Percentiles rank a stretch among this genome's conserved stretches.
phyloP scores from a whole-genome alignment of 2,113 vertebrate species.

The Myrmecophaga tridactyla region DNA sequence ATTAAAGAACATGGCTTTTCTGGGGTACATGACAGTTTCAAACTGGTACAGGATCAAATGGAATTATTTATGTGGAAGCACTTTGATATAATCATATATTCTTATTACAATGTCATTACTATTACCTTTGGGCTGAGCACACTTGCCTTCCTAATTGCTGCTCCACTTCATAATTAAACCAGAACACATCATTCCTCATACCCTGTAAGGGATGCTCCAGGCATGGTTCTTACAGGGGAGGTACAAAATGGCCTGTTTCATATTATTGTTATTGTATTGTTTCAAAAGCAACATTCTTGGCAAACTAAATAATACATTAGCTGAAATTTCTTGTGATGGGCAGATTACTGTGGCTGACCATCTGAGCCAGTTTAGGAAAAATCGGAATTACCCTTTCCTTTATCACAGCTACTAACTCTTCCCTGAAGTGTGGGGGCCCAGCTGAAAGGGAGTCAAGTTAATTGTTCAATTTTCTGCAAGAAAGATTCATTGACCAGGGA shows the following conservation, averaged over 20 bases:
- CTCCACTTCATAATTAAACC: neutral
- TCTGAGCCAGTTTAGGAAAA: neutral
- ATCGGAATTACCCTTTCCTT: neutral
- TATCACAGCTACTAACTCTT: neutral
- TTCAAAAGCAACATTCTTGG: neutral
- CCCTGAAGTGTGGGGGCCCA: neutral
- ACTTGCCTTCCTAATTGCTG: neutral
- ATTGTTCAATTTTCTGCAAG: neutral
- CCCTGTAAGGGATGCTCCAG: neutral
- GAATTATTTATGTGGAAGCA: neutral
- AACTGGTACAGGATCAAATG: too few species aligned
- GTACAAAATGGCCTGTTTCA: neutral
- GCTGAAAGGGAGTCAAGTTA: neutral
- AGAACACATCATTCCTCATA: neutral
- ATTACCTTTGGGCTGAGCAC: neutral
- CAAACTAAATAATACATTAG: neutral
- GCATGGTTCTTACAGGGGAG: neutral
- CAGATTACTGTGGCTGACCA: neutral
- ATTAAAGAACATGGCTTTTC: too few species aligned
- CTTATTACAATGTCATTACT: neutral
- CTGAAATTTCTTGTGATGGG: neutral
- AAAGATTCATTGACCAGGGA: neutral
- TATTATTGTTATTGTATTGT: neutral
- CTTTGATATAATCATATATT: neutral
- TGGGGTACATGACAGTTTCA: too few species aligned